phyloP scores from a whole-genome alignment of 2,113 vertebrate genomes.

The Cinclus mexicanus region DNA sequence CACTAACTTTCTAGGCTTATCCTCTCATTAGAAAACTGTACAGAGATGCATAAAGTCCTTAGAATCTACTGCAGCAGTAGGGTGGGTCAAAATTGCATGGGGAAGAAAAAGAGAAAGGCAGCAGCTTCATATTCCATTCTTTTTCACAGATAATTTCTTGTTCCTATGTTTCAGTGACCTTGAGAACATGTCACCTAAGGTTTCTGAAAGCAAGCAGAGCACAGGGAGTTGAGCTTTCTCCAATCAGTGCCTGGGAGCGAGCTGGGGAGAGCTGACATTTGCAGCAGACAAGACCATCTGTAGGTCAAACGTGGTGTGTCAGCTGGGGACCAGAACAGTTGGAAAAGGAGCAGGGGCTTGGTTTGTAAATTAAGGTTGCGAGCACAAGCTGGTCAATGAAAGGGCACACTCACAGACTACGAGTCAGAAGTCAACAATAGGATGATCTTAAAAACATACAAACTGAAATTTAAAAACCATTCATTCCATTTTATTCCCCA shows the following conservation, averaged over 20 bases:
- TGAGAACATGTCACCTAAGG: not conserved
- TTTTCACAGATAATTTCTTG: not conserved
- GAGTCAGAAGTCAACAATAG: not conserved
- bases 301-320: not conserved
- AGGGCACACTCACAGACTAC: not conserved
- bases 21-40: not conserved
- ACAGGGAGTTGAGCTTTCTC: not conserved
- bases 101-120: not conserved
- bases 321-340: not conserved
- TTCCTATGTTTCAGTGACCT: not conserved
- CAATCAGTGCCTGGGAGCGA: not conserved
- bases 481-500: not conserved
- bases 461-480: not conserved
- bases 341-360: not conserved
- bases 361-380: not conserved
- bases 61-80: not conserved
- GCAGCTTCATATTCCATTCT: not conserved
- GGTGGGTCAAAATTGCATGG: rapidly evolving
- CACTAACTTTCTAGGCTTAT: not conserved
- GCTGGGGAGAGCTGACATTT: not conserved
- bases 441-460: not conserved
- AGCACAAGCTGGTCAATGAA: not conserved
- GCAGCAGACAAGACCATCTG: not conserved
- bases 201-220: not conserved
- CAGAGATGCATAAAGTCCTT: not conserved